Percentiles rank a stretch among this genome's conserved stretches.
Conservation (phyloP, 2,888 invertebrate species). For the Podabrus alpinus region DNA sequence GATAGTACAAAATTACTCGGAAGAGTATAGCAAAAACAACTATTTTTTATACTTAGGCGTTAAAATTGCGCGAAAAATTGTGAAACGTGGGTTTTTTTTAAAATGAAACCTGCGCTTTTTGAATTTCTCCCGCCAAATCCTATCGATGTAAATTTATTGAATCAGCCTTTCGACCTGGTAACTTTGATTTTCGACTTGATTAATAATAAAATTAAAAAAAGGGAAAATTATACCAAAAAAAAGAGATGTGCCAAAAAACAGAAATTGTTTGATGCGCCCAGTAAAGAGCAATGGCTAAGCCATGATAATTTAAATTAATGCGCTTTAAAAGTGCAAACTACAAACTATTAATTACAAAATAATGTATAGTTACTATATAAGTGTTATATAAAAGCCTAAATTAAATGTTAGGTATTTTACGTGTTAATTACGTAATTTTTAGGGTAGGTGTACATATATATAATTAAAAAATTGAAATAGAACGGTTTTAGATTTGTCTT, state of each 20-base stretch:
- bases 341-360: conserved; percentile 46
- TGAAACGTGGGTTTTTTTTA: neutral
- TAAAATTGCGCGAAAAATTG: neutral
- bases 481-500: conserved; percentile 26
- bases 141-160: neutral
- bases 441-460: conserved; percentile 31
- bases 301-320: conserved; percentile 47
- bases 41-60: neutral
- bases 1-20: neutral
- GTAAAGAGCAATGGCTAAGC: conserved; percentile 48
- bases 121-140: neutral
- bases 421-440: conserved; percentile 40
- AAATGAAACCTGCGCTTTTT: neutral
- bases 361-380: conserved; percentile 46
- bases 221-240: neutral
- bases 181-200: neutral
- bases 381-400: conserved; percentile 36
- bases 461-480: conserved; percentile 22
- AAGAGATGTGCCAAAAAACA: conserved; percentile 38
- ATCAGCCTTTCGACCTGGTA: neutral
- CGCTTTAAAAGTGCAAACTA: conserved; percentile 55
- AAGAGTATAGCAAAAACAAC: neutral
- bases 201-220: neutral
- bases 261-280: conserved; percentile 41
- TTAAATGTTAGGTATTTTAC: conserved; percentile 42